Base-by-base conservation (phyloP, 2,888 invertebrate genomes). In the Acholoe squamosa region DNA sequence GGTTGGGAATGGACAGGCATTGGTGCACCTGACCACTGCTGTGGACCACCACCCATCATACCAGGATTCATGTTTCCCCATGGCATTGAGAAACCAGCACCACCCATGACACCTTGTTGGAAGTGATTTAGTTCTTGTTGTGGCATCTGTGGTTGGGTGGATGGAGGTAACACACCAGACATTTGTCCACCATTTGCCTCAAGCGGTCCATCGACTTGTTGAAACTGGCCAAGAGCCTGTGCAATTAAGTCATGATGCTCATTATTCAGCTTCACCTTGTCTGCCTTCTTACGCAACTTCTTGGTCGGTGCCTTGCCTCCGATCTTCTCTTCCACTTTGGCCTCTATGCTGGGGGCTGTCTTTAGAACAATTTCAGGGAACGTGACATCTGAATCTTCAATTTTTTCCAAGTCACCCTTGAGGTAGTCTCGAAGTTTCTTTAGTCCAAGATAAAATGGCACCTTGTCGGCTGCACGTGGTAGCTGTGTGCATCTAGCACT, bases 391-490 rank as follows among this genome's bases (percentile, higher is more conserved):
- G 95, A 93, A 5, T 95, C 95, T 84, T 94, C 93, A 0, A 95
- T 92, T 51, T 93, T 92, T 0, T 93, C 92, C 0, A 94, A 90
- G 80, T 98, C 96, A 0, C 99, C 99, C 96, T 98, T 98, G 91
- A 99, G 96, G 96, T 98, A 98, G 96, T 99, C 99, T 90, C 99
- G 97, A 96, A 99, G 98, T 96, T 98, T 98, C 96, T 98, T 99
- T 84, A 99, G 97, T 90, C 98, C 99, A 91, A 98, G 97, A 96
- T 99, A 99, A 96, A 99, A 99, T 93, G 99, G 99, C 91, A 99
- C 98, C 96, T 99, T 99, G 96, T 99, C 99, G 0, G 98, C 98
- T 31, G 99, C 99, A 93, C 99, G 97, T n/a, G 99, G 99, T 93
- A 99, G 97, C 96, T 99, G 99, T 67, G 99, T 98, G 96, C 99